phyloP scores from a whole-genome alignment of 2,888 invertebrate genomes.

The Perithous albicinctus region DNA sequence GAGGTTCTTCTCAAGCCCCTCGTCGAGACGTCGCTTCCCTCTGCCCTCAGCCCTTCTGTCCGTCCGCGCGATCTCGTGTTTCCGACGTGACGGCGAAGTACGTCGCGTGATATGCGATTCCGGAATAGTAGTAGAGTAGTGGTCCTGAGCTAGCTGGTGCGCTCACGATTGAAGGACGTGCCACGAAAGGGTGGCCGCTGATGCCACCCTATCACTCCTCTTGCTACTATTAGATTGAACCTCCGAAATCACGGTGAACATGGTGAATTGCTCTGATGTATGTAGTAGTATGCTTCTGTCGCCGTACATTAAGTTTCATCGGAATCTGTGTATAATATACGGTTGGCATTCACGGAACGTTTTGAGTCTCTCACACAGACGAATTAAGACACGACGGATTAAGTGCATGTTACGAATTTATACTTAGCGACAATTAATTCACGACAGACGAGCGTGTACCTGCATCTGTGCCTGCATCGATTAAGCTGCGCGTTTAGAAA shows the following conservation, averaged over 20 bases:
- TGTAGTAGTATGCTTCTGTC: constrained; percentile 24
- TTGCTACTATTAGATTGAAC: constrained; percentile 57
- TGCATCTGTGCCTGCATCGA: neutral
- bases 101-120: constrained; percentile 44
- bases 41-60: neutral
- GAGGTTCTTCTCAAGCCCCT: constrained; percentile 11
- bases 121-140: constrained; percentile 52
- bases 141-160: constrained; percentile 46
- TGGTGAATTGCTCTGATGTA: constrained; percentile 33
- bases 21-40: constrained; percentile 41
- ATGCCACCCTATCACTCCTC: constrained; percentile 30
- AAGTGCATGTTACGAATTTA: constrained; percentile 38
- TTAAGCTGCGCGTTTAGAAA: constrained; percentile 12
- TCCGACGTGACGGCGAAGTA: constrained; percentile 48
- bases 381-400: constrained; percentile 12
- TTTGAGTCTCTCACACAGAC: constrained; percentile 28
- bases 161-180: constrained; percentile 43
- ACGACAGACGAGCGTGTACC: neutral
- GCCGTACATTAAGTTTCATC: neutral
- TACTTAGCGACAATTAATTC: constrained; percentile 36
- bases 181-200: constrained; percentile 51
- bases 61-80: constrained; percentile 50
- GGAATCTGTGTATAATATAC: constrained; percentile 7
- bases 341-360: constrained; percentile 24
- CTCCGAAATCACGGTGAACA: constrained; percentile 32